Evolutionary conservation across 2,888 invertebrate species (phyloP).

Genomic region (Nomada goodeniana): DNA sequence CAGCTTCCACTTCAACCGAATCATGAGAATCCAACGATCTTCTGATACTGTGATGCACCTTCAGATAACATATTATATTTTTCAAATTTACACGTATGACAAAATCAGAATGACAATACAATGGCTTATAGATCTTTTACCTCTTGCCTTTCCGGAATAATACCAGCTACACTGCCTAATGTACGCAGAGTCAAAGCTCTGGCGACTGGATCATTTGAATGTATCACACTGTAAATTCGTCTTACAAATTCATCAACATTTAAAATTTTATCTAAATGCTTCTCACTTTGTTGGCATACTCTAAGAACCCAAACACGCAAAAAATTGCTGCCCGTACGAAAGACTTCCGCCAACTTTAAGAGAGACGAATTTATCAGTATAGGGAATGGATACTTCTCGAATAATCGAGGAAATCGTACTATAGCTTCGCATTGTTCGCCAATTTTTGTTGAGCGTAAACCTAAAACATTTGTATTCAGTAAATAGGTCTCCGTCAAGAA

Average conservation of each 20-base stretch:
- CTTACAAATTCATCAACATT: slow-evolving; percentile 97
- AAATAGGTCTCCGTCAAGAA: slow-evolving; percentile 2
- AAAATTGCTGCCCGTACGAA: slow-evolving; percentile 96
- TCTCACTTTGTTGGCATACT: slow-evolving; percentile 97
- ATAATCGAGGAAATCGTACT: slow-evolving; percentile 96
- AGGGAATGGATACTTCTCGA: slow-evolving; percentile 99
- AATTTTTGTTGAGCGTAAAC: slow-evolving; percentile 94
- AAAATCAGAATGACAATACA: background rate
- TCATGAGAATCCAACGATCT: slow-evolving; percentile 97
- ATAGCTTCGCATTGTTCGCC: slow-evolving; percentile 99
- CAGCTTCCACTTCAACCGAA: slow-evolving; percentile 97
- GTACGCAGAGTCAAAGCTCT: slow-evolving; percentile 95
- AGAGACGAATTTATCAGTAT: slow-evolving; percentile 98
- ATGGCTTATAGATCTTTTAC: slow-evolving; percentile 55
- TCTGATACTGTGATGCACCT: slow-evolving; percentile 96
- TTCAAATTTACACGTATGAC: background rate
- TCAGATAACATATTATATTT: slow-evolving; percentile 83
- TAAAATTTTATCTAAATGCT: slow-evolving; percentile 97
- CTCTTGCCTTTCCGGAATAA: slow-evolving; percentile 96
- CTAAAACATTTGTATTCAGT: slow-evolving; percentile 85
- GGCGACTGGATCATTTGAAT: slow-evolving; percentile 98
- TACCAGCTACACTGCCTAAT: slow-evolving; percentile 95
- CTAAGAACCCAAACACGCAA: slow-evolving; percentile 95
- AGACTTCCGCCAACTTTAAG: slow-evolving; percentile 97
- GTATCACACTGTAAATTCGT: slow-evolving; percentile 96